phyloP scores from a whole-genome alignment of 1,140 invertebrate genomes.

The Calliphora vicina region DNA sequence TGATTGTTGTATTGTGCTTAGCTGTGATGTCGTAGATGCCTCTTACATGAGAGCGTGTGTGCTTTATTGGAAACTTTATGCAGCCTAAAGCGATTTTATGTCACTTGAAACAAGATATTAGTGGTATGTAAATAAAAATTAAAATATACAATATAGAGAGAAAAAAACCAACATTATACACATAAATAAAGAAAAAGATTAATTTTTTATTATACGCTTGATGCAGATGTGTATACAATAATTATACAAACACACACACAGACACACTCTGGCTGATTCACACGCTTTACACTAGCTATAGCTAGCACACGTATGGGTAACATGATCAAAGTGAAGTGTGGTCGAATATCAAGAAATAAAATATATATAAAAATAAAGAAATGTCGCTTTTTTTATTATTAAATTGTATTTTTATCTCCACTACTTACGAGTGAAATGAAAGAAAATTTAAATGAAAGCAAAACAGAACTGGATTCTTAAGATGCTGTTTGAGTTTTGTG shows the following conservation, averaged over 20 bases:
- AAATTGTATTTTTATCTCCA: neutral
- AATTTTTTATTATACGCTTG: conserved; percentile 1
- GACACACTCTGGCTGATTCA: no score
- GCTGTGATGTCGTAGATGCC: neutral
- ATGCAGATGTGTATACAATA: neutral
- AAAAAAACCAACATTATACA: neutral
- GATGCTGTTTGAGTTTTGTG: neutral
- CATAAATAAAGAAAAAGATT: conserved; percentile 18
- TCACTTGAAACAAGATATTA: conserved; percentile 13
- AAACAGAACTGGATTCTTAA: conserved; percentile 30
- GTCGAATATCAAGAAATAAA: neutral
- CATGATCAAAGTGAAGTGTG: conserved; percentile 1
- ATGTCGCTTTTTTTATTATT: neutral
- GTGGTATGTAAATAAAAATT: conserved; percentile 2
- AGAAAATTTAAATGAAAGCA: conserved; percentile 34
- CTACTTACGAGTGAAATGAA: conserved; percentile 17
- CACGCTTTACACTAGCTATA: no score
- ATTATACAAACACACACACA: no score
- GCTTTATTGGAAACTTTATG: conserved; percentile 16
- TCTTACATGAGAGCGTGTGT: neutral
- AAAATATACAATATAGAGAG: neutral
- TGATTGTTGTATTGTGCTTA: conserved; percentile 4
- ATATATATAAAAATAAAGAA: neutral
- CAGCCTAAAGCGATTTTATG: conserved; percentile 17
- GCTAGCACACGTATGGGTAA: no score